Percentiles rank a stretch among this genome's conserved stretches.
Evolutionary conservation across 1,140 invertebrate genomes (phyloP).

Genomic region (Solen grandis): DNA sequence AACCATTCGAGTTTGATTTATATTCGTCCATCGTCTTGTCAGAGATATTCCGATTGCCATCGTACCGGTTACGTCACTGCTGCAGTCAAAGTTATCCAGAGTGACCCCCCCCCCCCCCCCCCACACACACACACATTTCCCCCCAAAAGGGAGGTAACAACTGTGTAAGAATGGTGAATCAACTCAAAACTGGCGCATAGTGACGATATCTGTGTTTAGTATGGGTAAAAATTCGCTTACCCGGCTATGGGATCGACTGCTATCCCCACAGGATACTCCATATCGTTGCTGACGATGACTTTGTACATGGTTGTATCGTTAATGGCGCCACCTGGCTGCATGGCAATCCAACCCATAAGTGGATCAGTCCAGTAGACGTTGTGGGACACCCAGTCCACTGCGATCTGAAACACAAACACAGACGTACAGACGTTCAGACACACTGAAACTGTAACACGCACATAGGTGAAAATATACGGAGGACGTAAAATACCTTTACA

Average conservation of each 20-base stretch:
- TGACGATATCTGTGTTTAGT: no score
- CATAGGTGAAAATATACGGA: background rate
- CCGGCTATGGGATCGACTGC: constrained; percentile 65
- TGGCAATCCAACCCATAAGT: constrained; percentile 70
- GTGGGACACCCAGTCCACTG: constrained; percentile 95
- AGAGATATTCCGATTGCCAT: no score
- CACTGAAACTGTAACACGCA: background rate
- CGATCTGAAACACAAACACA: constrained; percentile 88
- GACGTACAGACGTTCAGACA: constrained; percentile 58
- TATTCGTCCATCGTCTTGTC: no score
- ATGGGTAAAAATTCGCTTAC: no score
- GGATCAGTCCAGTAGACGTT: constrained; percentile 99
- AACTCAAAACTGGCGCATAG: no score
- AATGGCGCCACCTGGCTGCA: constrained; percentile 49
- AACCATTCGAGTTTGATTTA: no score
- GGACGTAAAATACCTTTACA: background rate
- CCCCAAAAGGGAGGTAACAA: no score
- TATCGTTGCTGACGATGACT: constrained; percentile 56
- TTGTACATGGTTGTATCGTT: constrained; percentile 48
- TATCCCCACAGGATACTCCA: constrained; percentile 63
- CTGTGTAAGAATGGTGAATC: no score
- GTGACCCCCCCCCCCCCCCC: no score
- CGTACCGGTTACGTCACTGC: no score
- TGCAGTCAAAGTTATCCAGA: no score
- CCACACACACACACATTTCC: no score